Evolutionary conservation across 2,797 vertebrate genomes (phyloP), one percentile per base, ranked within the genome.

Genomic region (Ctenopoma kingsleyae): DNA sequence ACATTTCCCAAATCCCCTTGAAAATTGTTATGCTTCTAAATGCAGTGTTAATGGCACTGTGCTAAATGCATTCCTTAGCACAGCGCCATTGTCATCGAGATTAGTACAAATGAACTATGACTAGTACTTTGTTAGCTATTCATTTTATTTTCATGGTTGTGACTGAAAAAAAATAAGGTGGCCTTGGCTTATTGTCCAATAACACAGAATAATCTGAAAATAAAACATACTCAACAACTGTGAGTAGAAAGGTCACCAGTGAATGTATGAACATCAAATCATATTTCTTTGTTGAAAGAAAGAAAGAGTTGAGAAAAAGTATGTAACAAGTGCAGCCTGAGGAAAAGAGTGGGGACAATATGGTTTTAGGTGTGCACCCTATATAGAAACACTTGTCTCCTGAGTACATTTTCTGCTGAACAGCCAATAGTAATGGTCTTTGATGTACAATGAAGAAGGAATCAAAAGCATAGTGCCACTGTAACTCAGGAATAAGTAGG

Each of bases 341-440:
- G 57, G 44, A 74, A 68, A 66, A 65, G 52, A 66, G 27, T 1
- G 1, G 15, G 64, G 54, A 53, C 61, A 65, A 63, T 53, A 55
- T 32, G 65, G 40, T 76, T 58, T 75, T 60, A 67, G 51, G 54
- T 48, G 43, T 65, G 70, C 54, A 66, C 70, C 65, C 49, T 52
- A 70, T 69, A 52, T 72, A 27, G 63, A 74, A 67, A 40, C 35
- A 57, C 68, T 82, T 60, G 47, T 84, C 86, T 85, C 82, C 54
- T 4, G 85, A 84, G 85, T 61, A 23, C 13, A 20, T 62, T 85
- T 86, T 87, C 71, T 86, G 85, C 86, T 81, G 87, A 88, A 73
- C 82, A 81, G 85, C 83, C 85, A 85, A 87, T 89, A 87, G 82
- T 73, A 74, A 71, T 53, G 41, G 68, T 80, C 87, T 92, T 93